Base-by-base conservation (phyloP, 2,888 invertebrate species). In the Pammene aurita region DNA sequence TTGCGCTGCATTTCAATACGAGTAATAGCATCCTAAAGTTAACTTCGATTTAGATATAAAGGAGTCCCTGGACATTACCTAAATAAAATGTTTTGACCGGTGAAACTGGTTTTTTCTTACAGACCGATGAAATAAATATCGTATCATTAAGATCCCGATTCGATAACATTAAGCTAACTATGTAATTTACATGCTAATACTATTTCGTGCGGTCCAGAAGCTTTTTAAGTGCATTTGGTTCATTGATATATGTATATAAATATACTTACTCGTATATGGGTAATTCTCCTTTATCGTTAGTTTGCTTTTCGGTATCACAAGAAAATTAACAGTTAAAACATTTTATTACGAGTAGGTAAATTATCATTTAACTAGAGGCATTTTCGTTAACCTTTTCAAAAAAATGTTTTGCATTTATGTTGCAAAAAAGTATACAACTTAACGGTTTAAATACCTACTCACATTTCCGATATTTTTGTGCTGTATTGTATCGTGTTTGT, bases 41-140 rank as follows among this genome's bases (percentile, higher is more conserved):
- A 38, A 50, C 41, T 16, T 50, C 38, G 61, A 62, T 50, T 16
- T 26, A 62, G 61, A 62, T 26, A 41, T 62, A 16, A 50, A n/a
- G 7, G 18, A 41, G 16, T 50, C 46, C 50, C 16, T 38, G 35
- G n/a, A 50, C 46, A 0, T 50, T 35, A 6, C n/a, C n/a, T n/a
- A 18, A 60, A n/a, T 35, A 38, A 60, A 14, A 14, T 48, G 35
- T 14, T 34, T 38, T 38, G 46, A 52, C 9, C 38, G 5, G 18
- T n/a, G 58, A n/a, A 62, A 52, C 61, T 9, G 50, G 61, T 38
- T 62, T 50, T 18, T 0, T 48, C 38, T 0, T 13, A 2, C 14
- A 14, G 48, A 50, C 9, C n/a, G 14, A 62, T 50, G n/a, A 13
- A 35, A 14, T 44, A 10, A 44, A 58, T 58, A n/a, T n/a, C n/a